Conservation (phyloP, 1,140 invertebrate genomes). For the Palaemon carinicauda region DNA sequence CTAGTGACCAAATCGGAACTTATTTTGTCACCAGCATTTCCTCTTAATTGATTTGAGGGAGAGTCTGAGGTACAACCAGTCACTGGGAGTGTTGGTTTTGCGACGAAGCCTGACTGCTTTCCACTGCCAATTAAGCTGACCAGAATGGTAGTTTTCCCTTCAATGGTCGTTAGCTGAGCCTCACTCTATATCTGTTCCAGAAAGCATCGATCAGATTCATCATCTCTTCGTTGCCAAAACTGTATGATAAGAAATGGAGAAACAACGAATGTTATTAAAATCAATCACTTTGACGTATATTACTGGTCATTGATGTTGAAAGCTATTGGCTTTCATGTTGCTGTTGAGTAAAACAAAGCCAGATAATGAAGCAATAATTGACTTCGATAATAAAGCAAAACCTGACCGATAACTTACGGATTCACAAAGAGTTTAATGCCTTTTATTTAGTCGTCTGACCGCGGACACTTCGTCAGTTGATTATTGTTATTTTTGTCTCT, state of each 20-base stretch:
- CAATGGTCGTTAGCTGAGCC: background rate
- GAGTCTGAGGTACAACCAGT: too few species aligned
- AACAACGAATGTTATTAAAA: too few species aligned
- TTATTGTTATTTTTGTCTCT: conserved; percentile 54
- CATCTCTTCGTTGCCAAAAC: too few species aligned
- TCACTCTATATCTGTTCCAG: background rate
- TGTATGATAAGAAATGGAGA: too few species aligned
- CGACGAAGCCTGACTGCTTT: too few species aligned
- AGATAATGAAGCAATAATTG: background rate
- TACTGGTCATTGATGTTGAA: too few species aligned
- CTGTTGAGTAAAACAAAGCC: background rate
- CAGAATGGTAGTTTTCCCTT: conserved; percentile 6
- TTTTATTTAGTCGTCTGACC: conserved; percentile 24
- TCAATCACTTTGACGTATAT: too few species aligned
- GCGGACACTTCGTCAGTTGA: conserved; percentile 31
- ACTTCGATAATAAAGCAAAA: background rate
- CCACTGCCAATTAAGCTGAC: background rate
- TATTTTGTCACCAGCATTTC: too few species aligned
- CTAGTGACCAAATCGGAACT: too few species aligned
- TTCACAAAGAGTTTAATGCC: background rate
- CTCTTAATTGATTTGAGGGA: too few species aligned
- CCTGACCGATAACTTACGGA: background rate
- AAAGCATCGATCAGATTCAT: too few species aligned
- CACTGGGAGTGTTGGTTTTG: too few species aligned
- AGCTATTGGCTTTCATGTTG: background rate